Evolutionary conservation across 2,113 vertebrate genomes (phyloP).

Genomic region (Gambusia holbrooki): DNA sequence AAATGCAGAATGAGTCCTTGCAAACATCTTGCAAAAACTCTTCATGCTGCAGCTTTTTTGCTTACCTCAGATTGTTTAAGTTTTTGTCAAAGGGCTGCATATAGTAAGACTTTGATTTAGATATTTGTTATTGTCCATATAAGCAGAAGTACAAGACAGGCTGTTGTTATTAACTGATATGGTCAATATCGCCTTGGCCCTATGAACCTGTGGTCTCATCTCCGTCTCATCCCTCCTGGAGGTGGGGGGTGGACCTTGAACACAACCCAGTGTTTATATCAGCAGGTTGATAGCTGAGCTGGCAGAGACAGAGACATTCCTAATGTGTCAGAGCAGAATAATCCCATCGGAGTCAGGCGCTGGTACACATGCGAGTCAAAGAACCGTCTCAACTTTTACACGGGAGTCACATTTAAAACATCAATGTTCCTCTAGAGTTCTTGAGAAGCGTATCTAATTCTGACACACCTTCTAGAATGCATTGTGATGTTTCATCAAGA

Average conservation of each 20-base stretch:
- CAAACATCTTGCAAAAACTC: too few species aligned
- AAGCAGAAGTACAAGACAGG: too few species aligned
- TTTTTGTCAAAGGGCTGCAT: too few species aligned
- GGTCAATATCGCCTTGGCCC: background rate
- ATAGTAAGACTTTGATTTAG: too few species aligned
- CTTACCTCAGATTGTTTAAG: too few species aligned
- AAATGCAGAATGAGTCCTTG: too few species aligned
- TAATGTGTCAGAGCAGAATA: constrained; percentile 15
- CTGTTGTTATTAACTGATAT: too few species aligned
- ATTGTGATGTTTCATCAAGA: background rate
- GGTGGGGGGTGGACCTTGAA: constrained; percentile 38
- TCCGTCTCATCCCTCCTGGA: constrained; percentile 44
- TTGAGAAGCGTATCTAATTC: background rate
- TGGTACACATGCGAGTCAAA: background rate
- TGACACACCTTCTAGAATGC: background rate
- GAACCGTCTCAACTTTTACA: background rate
- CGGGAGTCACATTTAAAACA: background rate
- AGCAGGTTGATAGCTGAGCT: constrained; percentile 14
- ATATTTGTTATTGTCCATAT: too few species aligned
- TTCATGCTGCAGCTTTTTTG: too few species aligned
- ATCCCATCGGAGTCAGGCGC: background rate
- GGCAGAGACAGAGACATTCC: constrained; percentile 16
- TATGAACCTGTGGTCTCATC: constrained; percentile 16
- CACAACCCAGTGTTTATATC: constrained; percentile 9
- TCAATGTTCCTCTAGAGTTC: background rate